Evolutionary conservation across 2,797 vertebrate genomes (phyloP), one percentile per base, ranked within the genome.

Genomic region (Carduelis carduelis): DNA sequence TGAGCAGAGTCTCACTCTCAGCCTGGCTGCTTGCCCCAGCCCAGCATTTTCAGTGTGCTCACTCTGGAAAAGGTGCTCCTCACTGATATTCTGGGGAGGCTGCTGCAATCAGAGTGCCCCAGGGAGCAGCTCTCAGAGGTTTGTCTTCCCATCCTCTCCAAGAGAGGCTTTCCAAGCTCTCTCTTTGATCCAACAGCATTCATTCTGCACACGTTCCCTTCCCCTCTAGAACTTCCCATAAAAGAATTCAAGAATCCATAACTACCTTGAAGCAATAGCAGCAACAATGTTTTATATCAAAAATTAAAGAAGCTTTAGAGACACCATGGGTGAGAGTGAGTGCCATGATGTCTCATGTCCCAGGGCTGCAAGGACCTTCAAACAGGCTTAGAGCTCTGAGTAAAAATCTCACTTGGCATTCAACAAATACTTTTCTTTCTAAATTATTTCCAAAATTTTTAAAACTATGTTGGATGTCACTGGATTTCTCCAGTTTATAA

Each of bases 261-360:
- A 8, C 37, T 43, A 5, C 41, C 37, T 49, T 37, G 17, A 60
- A 71, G 18, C 1, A 60, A 24, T 27, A 52, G 9, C 9, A 55
- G 3, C 7, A 34, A 18, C 27, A 69, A 76, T 5, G 11, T 39
- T 83, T 83, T 28, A 23, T 4, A 41, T 22, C 0, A 28, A 50
- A 86, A 66, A 34, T 14, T 24, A 43, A 74, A 50, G 19, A 11
- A 11, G 6, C 6, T 57, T 68, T 12, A 56, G 14, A 24, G 30
- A 28, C 8, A 12, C 7, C 0, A 0, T 4, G 4, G 30, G 12
- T 10, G 27, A 63, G 30, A 12, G 20, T 14, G 35, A 70, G 43
- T 22, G 32, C 63, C 39, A 43, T 0, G 0, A n/a, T 15, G 18
- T 35, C 34, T 37, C 7, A 5, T 1, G 19, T 27, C 21, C 15